Percentiles rank a stretch among this genome's conserved stretches.
These are phyloP conservation scores for Morphnarchus princeps DNA, from an alignment of 2,113 vertebrate species.

Conservation along the genomic window DNA sequence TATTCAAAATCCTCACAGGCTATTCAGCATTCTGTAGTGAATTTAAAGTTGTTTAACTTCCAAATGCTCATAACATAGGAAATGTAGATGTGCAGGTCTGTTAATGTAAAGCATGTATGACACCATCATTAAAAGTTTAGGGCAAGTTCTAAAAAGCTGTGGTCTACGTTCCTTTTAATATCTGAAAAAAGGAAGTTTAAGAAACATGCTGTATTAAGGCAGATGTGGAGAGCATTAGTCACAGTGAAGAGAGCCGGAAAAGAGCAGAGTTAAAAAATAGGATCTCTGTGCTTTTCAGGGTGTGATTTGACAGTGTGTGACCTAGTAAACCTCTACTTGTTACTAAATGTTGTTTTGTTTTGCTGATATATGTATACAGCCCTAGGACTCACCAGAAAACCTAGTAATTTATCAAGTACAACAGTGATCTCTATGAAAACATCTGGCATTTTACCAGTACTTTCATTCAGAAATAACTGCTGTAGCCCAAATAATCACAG, in stretches of 20 bases:
- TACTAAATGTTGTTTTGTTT: neutral
- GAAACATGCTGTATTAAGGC: neutral
- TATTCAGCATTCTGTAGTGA: neutral
- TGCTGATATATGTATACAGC: neutral
- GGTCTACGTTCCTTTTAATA: neutral
- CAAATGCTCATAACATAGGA: neutral
- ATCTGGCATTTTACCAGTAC: neutral
- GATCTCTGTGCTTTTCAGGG: neutral
- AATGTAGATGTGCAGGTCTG: neutral
- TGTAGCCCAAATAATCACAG: neutral
- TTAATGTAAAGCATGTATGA: neutral
- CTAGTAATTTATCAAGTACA: neutral
- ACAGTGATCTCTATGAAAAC: neutral
- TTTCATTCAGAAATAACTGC: neutral
- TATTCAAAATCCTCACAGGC: neutral
- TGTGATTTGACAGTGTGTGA: neutral
- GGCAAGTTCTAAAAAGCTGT: neutral
- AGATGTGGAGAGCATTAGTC: neutral
- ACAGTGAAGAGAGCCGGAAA: neutral
- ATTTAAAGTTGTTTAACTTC: neutral
- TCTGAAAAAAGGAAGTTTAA: neutral
- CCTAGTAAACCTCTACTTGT: neutral
- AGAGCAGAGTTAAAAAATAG: neutral
- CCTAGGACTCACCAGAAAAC: neutral
- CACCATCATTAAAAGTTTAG: neutral